Conservation (phyloP, 2,888 invertebrate genomes). For the Calephelis perditalis region DNA sequence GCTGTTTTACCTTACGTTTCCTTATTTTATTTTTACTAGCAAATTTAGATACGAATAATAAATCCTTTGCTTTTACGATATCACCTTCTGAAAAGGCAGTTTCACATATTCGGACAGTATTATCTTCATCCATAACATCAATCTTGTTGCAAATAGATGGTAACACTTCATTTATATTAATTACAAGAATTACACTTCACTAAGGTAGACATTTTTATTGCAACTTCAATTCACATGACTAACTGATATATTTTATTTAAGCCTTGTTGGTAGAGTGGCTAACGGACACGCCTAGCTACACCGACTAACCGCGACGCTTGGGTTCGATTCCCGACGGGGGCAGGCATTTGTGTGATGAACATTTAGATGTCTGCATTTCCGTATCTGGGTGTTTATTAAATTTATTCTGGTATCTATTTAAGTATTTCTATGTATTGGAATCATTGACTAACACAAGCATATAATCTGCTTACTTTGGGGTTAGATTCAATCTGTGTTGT, state of each 20-base stretch:
- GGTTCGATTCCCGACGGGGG: too few relatives aligned
- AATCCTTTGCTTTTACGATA: not conserved
- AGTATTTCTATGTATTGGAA: too few relatives aligned
- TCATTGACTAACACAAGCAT: too few relatives aligned
- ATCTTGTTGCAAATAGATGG: conserved; percentile 4
- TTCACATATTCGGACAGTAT: not conserved
- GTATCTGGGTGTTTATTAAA: too few relatives aligned
- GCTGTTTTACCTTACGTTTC: conserved; percentile 14
- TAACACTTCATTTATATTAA: conserved; percentile 10
- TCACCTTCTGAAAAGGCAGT: not conserved
- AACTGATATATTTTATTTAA: conserved; percentile 6
- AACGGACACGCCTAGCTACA: too few relatives aligned
- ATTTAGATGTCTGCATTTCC: too few relatives aligned
- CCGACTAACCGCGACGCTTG: too few relatives aligned
- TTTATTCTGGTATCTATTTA: too few relatives aligned
- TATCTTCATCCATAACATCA: conserved; percentile 11
- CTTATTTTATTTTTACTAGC: conserved; percentile 2
- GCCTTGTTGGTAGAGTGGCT: too few relatives aligned
- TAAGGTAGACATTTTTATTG: conserved; percentile 10
- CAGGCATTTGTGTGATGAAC: too few relatives aligned
- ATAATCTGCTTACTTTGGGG: too few relatives aligned
- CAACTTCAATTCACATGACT: not conserved
- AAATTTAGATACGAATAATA: not conserved
- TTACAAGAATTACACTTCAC: conserved; percentile 6
- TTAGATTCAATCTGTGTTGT: too few relatives aligned